These are phyloP conservation scores for Gryllus longicercus DNA, from an alignment of 2,888 invertebrate species.

Conservation along the genomic window DNA sequence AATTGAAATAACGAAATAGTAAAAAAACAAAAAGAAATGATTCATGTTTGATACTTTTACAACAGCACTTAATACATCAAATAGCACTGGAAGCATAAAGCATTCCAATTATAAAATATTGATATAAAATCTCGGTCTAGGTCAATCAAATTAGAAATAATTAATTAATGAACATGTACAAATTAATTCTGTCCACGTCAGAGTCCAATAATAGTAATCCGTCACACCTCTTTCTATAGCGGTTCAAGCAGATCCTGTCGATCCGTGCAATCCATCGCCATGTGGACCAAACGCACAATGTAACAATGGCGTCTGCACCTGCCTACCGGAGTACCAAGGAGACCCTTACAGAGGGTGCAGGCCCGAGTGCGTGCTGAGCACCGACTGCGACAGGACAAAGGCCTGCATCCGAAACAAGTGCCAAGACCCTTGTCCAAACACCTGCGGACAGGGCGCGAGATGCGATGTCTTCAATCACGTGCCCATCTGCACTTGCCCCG, in stretches of 20 bases:
- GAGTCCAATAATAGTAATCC: no score
- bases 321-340: constrained; percentile 67
- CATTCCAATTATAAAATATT: not conserved
- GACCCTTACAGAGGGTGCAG: constrained; percentile 69
- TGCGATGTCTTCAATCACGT: constrained; percentile 64
- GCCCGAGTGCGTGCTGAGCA: constrained; percentile 73
- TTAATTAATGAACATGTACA: no score
- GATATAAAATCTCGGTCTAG: no score
- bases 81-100: not conserved
- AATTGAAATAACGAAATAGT: no score
- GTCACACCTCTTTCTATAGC: constrained; percentile 39
- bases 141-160: no score
- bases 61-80: not conserved
- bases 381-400: constrained; percentile 64
- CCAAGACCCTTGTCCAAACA: constrained; percentile 65
- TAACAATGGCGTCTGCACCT: constrained; percentile 63
- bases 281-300: constrained; percentile 45
- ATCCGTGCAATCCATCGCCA: constrained; percentile 42
- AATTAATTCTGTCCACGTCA: no score
- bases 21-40: no score
- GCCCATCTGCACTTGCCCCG: constrained; percentile 63
- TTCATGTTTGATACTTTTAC: not conserved
- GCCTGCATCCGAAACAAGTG: constrained; percentile 74
- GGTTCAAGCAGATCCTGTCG: constrained; percentile 42
- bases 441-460: constrained; percentile 60